These are phyloP conservation scores for Synchiropus splendidus DNA, from an alignment of 2,113 vertebrate genomes.

Conservation along the genomic window DNA sequence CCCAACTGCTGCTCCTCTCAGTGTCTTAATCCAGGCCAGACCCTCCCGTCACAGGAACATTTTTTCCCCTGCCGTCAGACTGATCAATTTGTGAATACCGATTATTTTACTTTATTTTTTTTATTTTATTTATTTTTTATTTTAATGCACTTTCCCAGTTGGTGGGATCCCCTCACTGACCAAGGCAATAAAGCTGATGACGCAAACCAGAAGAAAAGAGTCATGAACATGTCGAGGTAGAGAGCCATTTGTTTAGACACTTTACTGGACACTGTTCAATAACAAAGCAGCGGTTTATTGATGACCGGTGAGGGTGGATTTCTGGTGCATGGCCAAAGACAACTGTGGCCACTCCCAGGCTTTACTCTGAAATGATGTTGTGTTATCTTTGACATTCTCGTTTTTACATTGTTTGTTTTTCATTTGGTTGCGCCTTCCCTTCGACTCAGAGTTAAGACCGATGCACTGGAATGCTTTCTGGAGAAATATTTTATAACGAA, in stretches of 20 bases:
- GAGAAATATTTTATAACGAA: neutral
- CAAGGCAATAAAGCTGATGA: no score
- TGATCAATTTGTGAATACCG: no score
- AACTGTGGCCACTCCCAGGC: constrained; percentile 19
- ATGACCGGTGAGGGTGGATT: constrained; percentile 24
- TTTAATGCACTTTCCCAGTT: no score
- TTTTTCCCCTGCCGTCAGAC: no score
- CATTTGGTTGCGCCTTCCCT: constrained; percentile 13
- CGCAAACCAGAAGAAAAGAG: no score
- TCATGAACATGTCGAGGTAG: no score
- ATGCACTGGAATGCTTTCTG: constrained; percentile 12
- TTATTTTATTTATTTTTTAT: no score
- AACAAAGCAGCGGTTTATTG: constrained; percentile 35
- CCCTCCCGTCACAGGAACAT: no score
- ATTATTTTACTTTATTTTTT: no score
- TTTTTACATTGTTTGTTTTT: constrained; percentile 33
- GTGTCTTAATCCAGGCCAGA: no score
- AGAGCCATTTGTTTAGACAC: constrained; percentile 9
- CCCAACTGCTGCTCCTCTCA: no score
- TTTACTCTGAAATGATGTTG: constrained; percentile 22
- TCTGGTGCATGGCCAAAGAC: constrained; percentile 35
- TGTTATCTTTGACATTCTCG: constrained; percentile 35
- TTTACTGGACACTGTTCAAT: constrained; percentile 18
- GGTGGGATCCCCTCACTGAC: no score
- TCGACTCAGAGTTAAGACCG: constrained; percentile 14